Conservation (phyloP, 1,140 invertebrate species). For the Lasioglossum baleicum region DNA sequence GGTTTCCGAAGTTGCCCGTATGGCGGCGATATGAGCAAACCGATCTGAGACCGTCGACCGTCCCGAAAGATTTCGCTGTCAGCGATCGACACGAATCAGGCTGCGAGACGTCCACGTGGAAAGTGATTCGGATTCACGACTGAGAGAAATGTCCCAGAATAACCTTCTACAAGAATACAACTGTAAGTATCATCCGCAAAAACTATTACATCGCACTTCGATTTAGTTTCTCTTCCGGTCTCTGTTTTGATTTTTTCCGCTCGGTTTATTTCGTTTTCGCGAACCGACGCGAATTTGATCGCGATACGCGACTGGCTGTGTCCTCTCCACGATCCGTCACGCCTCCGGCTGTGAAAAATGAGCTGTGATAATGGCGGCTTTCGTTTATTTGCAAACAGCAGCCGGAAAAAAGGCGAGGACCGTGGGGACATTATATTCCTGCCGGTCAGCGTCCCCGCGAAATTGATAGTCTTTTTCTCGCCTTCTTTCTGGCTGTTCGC, state of each 20-base stretch:
- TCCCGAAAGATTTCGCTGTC: constrained; percentile 25
- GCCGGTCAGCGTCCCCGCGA: constrained; percentile 26
- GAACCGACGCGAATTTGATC: neutral
- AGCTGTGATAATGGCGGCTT: constrained; percentile 73
- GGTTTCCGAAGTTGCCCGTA: constrained; percentile 26
- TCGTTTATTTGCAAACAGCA: constrained; percentile 72
- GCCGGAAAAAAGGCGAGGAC: constrained; percentile 60
- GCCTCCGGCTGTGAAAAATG: constrained; percentile 59
- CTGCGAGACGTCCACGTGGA: constrained; percentile 50
- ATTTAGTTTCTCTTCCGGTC: no score
- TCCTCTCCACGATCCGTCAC: neutral
- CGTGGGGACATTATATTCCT: constrained; percentile 39
- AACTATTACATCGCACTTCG: no score
- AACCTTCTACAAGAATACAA: constrained; percentile 64
- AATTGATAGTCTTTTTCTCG: constrained; percentile 28
- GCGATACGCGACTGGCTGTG: neutral
- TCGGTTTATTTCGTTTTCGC: no score
- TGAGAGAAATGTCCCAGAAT: constrained; percentile 62
- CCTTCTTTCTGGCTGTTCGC: neutral
- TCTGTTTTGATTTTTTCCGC: neutral
- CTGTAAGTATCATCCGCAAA: constrained; percentile 61
- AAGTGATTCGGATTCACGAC: constrained; percentile 32
- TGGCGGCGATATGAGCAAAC: constrained; percentile 42
- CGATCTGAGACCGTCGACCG: constrained; percentile 12
- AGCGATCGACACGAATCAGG: constrained; percentile 51